Evolutionary conservation across 2,797 vertebrate genomes (phyloP).

Genomic region (Spinus pinus): DNA sequence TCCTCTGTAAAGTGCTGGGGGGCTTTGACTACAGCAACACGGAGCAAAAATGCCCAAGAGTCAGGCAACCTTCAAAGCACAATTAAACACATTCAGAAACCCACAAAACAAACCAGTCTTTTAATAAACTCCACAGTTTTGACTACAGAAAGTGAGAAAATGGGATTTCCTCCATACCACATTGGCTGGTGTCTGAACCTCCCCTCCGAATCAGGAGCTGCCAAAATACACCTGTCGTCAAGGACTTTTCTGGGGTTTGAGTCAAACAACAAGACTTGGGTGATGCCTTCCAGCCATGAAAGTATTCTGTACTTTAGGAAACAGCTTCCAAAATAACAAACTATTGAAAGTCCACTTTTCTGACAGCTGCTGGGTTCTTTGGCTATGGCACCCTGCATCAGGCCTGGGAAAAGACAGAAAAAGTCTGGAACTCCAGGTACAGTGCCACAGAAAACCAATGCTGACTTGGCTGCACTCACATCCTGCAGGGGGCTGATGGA

Average conservation of each 20-base stretch:
- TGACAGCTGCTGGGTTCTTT: neutral
- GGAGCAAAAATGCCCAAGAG: fast-evolving
- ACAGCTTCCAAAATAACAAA: neutral
- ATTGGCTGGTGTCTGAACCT: neutral
- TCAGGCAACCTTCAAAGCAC: neutral
- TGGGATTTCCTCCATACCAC: neutral
- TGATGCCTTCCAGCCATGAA: neutral
- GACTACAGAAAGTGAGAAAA: neutral
- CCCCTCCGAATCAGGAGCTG: neutral
- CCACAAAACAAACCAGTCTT: neutral
- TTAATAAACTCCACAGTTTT: neutral
- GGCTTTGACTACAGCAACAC: neutral
- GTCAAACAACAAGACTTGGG: neutral
- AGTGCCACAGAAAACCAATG: fast-evolving
- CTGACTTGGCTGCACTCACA: neutral
- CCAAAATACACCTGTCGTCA: neutral
- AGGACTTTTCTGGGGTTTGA: neutral
- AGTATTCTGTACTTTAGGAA: neutral
- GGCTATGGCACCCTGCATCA: neutral
- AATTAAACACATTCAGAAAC: neutral
- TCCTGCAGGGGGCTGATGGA: neutral
- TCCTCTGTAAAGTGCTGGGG: neutral
- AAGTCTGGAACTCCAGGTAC: neutral
- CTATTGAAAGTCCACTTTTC: neutral
- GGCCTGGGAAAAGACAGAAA: neutral